Evolutionary conservation across 2,113 vertebrate genomes (phyloP).

Genomic region (Antidorcas marsupialis): DNA sequence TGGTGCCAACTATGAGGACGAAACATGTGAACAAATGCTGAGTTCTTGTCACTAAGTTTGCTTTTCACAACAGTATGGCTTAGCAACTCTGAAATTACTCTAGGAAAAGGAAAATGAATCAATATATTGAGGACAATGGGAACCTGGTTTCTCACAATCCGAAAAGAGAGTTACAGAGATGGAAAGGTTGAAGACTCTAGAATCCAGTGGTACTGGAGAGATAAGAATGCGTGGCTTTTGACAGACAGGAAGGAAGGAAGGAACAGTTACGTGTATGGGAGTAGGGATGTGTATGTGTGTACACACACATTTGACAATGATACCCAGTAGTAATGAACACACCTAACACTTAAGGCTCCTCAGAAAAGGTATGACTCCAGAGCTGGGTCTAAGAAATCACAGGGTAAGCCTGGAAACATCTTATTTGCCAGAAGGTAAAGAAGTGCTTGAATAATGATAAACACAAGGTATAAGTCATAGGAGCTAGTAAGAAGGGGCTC

Average conservation of each 20-base stretch:
- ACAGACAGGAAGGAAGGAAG: background rate
- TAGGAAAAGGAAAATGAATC: background rate
- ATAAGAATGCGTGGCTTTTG: background rate
- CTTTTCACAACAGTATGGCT: background rate
- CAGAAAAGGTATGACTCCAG: background rate
- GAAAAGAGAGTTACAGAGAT: background rate
- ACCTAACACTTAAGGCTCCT: background rate
- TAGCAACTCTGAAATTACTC: background rate
- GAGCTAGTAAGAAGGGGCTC: background rate
- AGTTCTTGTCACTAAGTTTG: background rate
- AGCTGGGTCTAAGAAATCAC: background rate
- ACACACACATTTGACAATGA: background rate
- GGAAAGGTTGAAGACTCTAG: background rate
- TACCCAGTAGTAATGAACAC: background rate
- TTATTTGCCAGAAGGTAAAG: background rate
- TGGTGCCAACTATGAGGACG: background rate
- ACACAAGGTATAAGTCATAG: background rate
- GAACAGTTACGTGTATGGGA: background rate
- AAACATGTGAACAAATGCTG: background rate
- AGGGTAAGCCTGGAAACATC: background rate
- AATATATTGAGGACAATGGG: background rate
- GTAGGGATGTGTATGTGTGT: background rate
- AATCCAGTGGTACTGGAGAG: background rate
- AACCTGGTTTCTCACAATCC: background rate
- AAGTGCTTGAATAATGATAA: background rate